Conservation (phyloP, 2,888 invertebrate genomes). For the Drosophila ustulata region DNA sequence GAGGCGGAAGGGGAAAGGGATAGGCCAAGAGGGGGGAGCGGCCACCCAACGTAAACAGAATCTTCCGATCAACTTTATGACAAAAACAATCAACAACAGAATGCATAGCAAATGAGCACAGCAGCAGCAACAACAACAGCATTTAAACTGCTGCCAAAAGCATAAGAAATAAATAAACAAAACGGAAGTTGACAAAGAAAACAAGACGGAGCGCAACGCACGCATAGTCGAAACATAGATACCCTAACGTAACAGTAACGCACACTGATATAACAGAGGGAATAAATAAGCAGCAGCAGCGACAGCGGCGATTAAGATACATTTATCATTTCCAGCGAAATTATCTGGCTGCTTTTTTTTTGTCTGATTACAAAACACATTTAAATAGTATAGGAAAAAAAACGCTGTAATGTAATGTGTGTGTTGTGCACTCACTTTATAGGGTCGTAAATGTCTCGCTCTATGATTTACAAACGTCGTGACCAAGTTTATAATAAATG, state of each 20-base stretch:
- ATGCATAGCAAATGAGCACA: slow-evolving; percentile 63
- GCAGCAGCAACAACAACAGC: slow-evolving; percentile 21
- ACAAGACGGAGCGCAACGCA: slow-evolving; percentile 24
- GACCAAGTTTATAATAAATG: slow-evolving; percentile 43
- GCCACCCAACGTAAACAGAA: slow-evolving; percentile 34
- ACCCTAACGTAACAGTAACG: slow-evolving; percentile 24
- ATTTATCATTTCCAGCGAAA: slow-evolving; percentile 8
- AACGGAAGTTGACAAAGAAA: slow-evolving; percentile 73
- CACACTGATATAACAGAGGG: neutral
- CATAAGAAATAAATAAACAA: slow-evolving; percentile 61
- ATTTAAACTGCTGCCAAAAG: slow-evolving; percentile 54
- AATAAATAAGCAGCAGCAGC: slow-evolving; percentile 3
- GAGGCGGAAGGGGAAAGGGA: neutral
- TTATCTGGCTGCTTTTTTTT: neutral
- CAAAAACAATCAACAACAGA: slow-evolving; percentile 53
- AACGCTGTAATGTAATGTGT: neutral
- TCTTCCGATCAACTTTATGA: slow-evolving; percentile 62
- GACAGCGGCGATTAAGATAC: slow-evolving; percentile 1
- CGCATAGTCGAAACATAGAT: slow-evolving; percentile 31
- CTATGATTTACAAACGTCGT: slow-evolving; percentile 41
- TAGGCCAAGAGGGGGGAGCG: neutral
- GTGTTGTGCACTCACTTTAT: slow-evolving; percentile 4
- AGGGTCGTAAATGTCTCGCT: slow-evolving; percentile 23
- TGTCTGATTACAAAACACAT: slow-evolving; percentile 15
- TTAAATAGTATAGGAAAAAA: slow-evolving; percentile 19